phyloP scores from a whole-genome alignment of 2,797 vertebrate species.

The Alectoris magna region DNA sequence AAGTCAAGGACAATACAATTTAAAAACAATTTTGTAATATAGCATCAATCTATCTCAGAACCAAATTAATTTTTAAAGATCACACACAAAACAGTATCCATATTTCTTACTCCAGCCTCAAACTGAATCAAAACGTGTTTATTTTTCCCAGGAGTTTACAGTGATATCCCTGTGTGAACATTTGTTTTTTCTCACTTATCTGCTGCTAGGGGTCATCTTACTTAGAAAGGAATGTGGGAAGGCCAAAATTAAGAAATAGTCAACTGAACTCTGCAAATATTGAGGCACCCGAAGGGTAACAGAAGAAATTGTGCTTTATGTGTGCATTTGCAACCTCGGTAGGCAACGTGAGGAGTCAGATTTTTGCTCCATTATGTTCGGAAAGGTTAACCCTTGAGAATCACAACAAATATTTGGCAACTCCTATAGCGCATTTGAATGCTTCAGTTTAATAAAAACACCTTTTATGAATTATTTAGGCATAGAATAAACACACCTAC shows the following conservation, averaged over 20 bases:
- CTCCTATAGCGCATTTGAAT: not conserved
- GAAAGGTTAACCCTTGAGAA: not conserved
- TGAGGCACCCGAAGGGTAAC: accelerated
- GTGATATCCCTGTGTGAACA: not conserved
- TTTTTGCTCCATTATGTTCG: not conserved
- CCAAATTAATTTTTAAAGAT: not conserved
- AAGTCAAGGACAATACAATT: not conserved
- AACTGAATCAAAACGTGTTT: not conserved
- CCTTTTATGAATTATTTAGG: not conserved
- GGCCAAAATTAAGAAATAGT: not conserved
- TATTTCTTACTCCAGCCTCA: not conserved
- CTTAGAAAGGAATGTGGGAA: not conserved
- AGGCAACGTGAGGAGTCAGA: not conserved
- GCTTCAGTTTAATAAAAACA: not conserved
- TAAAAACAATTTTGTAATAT: not conserved
- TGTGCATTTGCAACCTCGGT: not conserved
- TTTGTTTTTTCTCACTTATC: not conserved
- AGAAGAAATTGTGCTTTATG: not conserved
- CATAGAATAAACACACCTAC: not conserved
- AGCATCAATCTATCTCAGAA: not conserved
- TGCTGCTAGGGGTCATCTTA: not conserved
- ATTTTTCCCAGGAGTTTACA: not conserved
- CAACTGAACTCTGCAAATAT: not conserved
- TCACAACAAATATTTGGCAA: not conserved
- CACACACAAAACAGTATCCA: not conserved